These are phyloP conservation scores for Cyprinodon tularosa DNA, from an alignment of 2,113 vertebrate genomes.

Conservation along the genomic window DNA sequence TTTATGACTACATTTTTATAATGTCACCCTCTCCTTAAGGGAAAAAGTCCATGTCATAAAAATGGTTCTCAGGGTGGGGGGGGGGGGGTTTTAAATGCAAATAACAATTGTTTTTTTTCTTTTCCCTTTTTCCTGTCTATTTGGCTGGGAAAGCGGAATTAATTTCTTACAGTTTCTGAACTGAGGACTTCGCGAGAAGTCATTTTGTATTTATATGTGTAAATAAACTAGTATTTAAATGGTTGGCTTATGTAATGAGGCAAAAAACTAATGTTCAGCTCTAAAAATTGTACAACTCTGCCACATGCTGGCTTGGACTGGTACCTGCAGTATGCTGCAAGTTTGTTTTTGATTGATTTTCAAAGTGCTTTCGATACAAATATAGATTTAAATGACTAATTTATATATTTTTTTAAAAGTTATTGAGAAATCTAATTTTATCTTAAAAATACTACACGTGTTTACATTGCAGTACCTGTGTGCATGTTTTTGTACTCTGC, in stretches of 20 bases:
- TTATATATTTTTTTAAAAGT: background rate
- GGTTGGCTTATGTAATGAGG: background rate
- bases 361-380: background rate
- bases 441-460: background rate
- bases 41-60: no score
- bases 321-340: background rate
- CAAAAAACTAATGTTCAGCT: background rate
- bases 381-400: background rate
- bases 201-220: background rate
- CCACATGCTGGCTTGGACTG: background rate
- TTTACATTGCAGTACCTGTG: conserved; percentile 78
- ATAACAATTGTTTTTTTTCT: no score
- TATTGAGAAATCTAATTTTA: background rate
- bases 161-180: background rate
- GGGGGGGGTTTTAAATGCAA: no score
- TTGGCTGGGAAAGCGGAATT: background rate
- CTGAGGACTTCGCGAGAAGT: background rate
- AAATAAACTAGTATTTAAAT: background rate
- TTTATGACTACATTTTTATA: no score
- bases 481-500: conserved; percentile 94
- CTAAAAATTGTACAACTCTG: background rate
- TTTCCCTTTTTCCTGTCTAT: no score
- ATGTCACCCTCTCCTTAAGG: no score
- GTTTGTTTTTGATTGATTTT: background rate
- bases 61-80: no score